Percentiles rank a stretch among this genome's conserved stretches.
Evolutionary conservation across 2,113 vertebrate genomes (phyloP).

Genomic region (Gymnorhina tibicen): DNA sequence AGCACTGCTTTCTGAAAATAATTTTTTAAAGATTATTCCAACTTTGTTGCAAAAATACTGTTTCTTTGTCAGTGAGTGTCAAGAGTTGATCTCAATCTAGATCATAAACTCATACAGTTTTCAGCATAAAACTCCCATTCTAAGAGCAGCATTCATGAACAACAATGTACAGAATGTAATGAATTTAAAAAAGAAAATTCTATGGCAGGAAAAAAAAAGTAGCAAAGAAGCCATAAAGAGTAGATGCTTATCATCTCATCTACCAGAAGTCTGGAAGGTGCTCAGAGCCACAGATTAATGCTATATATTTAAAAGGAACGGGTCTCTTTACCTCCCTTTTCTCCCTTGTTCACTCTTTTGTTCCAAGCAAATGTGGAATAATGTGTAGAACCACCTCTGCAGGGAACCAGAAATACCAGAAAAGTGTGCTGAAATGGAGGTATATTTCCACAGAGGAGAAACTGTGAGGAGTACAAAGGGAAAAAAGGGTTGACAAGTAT

Average conservation of each 20-base stretch:
- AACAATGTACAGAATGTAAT: not conserved
- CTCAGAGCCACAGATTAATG: not conserved
- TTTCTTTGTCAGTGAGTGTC: not conserved
- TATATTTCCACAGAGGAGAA: not conserved
- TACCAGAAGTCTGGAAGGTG: not conserved
- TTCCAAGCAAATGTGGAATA: not conserved
- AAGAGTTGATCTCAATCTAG: not conserved
- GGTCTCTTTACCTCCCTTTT: not conserved
- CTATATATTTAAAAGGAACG: not conserved
- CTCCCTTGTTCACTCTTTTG: not conserved
- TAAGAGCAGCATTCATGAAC: not conserved
- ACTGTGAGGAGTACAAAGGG: not conserved
- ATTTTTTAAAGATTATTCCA: not conserved
- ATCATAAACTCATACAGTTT: not conserved
- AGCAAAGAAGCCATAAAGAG: not conserved
- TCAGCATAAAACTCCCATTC: not conserved
- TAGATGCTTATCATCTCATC: not conserved
- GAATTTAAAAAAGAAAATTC: not conserved
- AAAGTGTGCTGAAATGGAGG: not conserved
- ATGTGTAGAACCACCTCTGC: not conserved
- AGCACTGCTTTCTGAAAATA: not conserved
- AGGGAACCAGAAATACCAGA: not conserved
- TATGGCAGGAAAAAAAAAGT: not conserved
- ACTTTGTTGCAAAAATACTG: not conserved
- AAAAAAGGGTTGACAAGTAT: not conserved